Base-by-base conservation (phyloP, 2,113 vertebrate species). In the Sinocyclocheilus rhinocerous region DNA sequence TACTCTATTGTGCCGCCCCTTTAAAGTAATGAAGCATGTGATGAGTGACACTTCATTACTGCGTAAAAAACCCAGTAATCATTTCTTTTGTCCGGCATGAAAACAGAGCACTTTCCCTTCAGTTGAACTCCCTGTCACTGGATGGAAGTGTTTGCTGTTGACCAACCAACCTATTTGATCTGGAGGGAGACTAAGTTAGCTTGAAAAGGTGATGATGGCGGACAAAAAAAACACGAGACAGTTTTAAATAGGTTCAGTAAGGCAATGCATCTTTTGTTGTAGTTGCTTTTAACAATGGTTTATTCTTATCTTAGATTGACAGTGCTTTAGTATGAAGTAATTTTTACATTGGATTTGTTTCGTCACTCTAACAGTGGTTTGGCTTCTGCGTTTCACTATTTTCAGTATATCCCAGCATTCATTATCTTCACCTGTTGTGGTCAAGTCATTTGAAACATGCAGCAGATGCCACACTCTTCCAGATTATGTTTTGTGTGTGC, bases 41-140 rank as follows among this genome's bases (percentile, higher is more conserved):
- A 85, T 90, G 89, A 90, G 87, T 87, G 89, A 90, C 87, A 85
- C 83, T 88, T 88, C 83, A 90, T 90, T 90, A 90, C 85, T 83
- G 73, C 22, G 15, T 83, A 86, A 87, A 48, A 86, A 86, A 69
- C 82, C 85, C 61, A 88, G 75, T 84, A 83, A 90, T 87, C 87
- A 80, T 85, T 88, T 87, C 89, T 90, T 90, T 90, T 87, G 85
- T 90, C 83, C 83, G 79, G 42, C 36, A 63, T 83, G 81, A 80
- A 88, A 87, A 85, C 80, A 22, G 73, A 80, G 79, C 45, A 63
- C 88, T 85, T 87, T 89, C 75, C 77, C 79, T 87, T 86, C 85
- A 79, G 57, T 78, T 85, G 50, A 75, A 87, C 77, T 85, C 77
- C 55, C 73, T 67, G 29, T 79, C 76, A 86, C 82, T 89, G 85